Evolutionary conservation across 1,140 invertebrate genomes (phyloP).

Genomic region (Trichoplusia ni): DNA sequence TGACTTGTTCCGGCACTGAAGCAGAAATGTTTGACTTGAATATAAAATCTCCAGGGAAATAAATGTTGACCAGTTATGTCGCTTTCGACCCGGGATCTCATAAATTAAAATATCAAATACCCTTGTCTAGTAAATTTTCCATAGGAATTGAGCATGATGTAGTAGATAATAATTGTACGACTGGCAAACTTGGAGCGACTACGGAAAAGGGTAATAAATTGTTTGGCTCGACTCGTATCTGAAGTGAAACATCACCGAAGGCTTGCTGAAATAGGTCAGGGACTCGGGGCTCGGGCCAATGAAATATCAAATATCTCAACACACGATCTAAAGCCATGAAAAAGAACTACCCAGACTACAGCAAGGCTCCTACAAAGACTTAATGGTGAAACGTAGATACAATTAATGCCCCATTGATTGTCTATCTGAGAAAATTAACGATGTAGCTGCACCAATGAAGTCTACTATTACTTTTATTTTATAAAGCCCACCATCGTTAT

Average conservation of each 20-base stretch:
- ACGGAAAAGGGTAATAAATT: constrained; percentile 27
- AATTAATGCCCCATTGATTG: background rate
- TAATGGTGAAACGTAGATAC: background rate
- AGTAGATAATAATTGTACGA: constrained; percentile 9
- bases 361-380: constrained; percentile 11
- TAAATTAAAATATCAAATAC: no score
- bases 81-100: no score
- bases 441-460: no score
- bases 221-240: constrained; percentile 35
- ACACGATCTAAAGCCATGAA: background rate
- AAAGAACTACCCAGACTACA: constrained; percentile 5
- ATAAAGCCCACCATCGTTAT: no score
- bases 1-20: constrained; percentile 9
- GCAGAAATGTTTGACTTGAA: constrained; percentile 11
- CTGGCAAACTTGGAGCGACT: background rate
- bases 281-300: constrained; percentile 27
- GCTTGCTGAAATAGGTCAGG: constrained; percentile 49
- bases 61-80: no score
- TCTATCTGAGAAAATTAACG: no score
- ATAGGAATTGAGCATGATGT: background rate
- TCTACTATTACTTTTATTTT: no score
- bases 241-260: constrained; percentile 46
- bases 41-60: background rate
- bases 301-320: constrained; percentile 25
- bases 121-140: no score